Evolutionary conservation across 2,888 invertebrate genomes (phyloP), one percentile per base, ranked within the genome.

Genomic region (Vannuccia rotundouncinata): DNA sequence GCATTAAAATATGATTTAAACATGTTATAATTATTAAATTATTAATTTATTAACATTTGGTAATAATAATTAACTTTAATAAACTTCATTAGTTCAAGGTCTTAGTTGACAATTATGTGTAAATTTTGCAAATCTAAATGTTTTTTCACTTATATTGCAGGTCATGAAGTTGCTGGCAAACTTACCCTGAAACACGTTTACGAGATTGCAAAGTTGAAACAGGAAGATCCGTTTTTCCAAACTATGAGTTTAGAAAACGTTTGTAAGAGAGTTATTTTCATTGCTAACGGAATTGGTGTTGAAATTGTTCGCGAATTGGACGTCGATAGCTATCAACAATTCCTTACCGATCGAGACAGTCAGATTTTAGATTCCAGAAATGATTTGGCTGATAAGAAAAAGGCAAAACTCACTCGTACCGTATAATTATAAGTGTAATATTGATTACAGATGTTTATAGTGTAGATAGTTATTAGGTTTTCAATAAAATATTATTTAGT

Each of bases 191-290:
- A 95, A 87, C 99, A 99, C 89, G 88, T 99, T 17, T 99, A 96
- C 89, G 99, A 99, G 91, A 99, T 99, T 86, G 98, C 99, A 0
- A 91, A 92, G 88, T 93, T 99, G n/a, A 98, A 99, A 89, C 90
- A 92, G n/a, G 90, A 92, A 86, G 97, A 98, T 89, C 93, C 93
- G 0, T 89, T 82, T 22, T 84, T 85, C 82, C 83, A 85, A 74
- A 83, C 83, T 31, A 79, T 83, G 22, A 81, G 84, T 1, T 74
- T 89, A 78, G 81, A 86, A 79, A 80, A 83, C 22, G 91, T 97
- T 85, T 95, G 95, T 86, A 90, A 91, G 83, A 91, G 92, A 91
- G 85, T 96, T 10, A 91, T 95, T 83, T 92, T 92, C 0, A 90
- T 91, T 78, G 94, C 95, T 2, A 91, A 91, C 83, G 91, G 92